phyloP scores from a whole-genome alignment of 2,797 vertebrate genomes.

The Fratercula arctica region DNA sequence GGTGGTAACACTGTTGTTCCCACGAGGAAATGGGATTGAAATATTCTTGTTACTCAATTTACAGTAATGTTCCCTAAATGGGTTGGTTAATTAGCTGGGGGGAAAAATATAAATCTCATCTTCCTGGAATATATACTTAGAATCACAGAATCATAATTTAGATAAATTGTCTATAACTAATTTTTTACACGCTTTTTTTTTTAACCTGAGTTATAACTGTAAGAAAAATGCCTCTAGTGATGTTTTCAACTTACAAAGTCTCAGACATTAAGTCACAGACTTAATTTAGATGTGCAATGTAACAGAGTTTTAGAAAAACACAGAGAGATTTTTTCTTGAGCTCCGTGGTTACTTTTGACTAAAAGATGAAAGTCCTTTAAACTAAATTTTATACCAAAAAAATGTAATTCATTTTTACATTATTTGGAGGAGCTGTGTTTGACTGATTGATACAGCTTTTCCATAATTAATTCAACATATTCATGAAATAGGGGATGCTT shows the following conservation, averaged over 20 bases:
- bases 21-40: not conserved
- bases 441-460: not conserved
- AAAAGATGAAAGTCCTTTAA: not conserved
- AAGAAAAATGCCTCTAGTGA: not conserved
- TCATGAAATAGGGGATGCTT: not conserved
- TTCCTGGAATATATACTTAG: not conserved
- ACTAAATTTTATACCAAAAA: not conserved
- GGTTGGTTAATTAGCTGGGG: not conserved
- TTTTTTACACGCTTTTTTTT: not conserved
- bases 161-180: not conserved
- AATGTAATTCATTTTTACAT: not conserved
- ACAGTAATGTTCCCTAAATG: not conserved
- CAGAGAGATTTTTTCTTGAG: not conserved
- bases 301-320: not conserved
- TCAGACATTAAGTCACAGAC: not conserved
- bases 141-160: not conserved
- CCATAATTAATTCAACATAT: not conserved
- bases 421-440: not conserved
- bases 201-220: not conserved
- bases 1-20: not conserved
- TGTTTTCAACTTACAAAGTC: not conserved
- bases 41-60: not conserved
- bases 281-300: not conserved
- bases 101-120: not conserved
- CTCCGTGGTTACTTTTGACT: not conserved